Percentiles rank a stretch among this genome's conserved stretches.
Conservation (phyloP, 2,797 vertebrate genomes). For the Peromyscus aztecus region DNA sequence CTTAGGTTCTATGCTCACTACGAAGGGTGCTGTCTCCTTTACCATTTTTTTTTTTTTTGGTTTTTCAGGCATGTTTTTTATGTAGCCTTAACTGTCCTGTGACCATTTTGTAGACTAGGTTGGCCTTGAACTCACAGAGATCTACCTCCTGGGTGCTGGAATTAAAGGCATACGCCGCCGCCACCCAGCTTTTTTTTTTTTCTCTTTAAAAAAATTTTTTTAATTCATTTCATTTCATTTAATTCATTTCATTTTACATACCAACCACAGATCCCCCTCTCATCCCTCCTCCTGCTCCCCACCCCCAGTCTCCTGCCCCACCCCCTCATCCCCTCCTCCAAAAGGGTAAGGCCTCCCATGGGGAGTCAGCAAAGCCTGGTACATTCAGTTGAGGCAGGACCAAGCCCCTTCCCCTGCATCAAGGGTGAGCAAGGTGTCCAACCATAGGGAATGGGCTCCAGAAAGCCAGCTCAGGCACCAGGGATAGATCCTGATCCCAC, state of each 20-base stretch:
- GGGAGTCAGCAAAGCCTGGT: too few relatives aligned
- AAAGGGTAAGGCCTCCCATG: too few relatives aligned
- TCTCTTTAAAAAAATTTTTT: background rate
- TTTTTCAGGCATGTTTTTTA: background rate
- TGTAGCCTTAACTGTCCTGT: background rate
- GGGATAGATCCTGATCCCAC: too few relatives aligned
- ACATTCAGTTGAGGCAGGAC: too few relatives aligned
- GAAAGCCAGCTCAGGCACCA: too few relatives aligned
- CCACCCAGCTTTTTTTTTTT: background rate
- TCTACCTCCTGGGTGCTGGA: background rate
- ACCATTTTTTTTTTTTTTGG: background rate
- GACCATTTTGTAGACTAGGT: background rate
- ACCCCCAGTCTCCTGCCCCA: too few relatives aligned
- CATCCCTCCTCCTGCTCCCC: too few relatives aligned
- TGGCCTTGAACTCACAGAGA: background rate
- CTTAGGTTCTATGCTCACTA: slow-evolving; percentile 25
- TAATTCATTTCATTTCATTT: background rate
- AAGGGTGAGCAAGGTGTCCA: too few relatives aligned
- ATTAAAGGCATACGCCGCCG: background rate
- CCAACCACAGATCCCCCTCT: too few relatives aligned
- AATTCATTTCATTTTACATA: background rate
- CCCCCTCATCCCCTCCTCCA: too few relatives aligned
- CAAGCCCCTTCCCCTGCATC: too few relatives aligned
- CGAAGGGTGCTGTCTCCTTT: slow-evolving; percentile 1
- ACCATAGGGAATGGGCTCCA: too few relatives aligned